Conservation (phyloP, 2,888 invertebrate species). For the Drosophila incognita region DNA sequence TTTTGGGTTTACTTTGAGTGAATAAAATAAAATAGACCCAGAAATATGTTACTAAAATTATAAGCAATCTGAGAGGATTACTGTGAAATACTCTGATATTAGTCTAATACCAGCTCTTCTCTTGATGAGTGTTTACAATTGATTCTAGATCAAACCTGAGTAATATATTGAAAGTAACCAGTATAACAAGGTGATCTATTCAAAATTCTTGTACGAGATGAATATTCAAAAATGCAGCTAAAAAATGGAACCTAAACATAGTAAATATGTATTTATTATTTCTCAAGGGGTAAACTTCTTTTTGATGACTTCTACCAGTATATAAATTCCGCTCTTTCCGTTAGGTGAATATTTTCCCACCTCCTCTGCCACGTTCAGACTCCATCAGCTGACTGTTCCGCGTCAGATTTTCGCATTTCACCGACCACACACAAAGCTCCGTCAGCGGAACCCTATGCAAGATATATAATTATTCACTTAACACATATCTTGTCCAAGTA, state of each 20-base stretch:
- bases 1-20: neutral
- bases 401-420: neutral
- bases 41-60: too few species aligned
- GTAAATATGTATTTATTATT: too few species aligned
- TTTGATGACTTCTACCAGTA: neutral
- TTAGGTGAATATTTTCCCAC: neutral
- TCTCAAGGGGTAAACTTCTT: neutral
- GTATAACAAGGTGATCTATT: too few species aligned
- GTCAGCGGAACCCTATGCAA: neutral
- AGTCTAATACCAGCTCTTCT: too few species aligned
- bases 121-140: too few species aligned
- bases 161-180: too few species aligned
- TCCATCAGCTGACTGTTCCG: neutral
- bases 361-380: neutral
- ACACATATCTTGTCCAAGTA: slow-evolving; percentile 67
- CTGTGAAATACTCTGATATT: too few species aligned
- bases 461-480: slow-evolving; percentile 72
- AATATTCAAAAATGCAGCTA: too few species aligned
- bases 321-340: neutral
- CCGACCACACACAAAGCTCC: neutral
- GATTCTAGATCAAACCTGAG: too few species aligned
- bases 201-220: too few species aligned
- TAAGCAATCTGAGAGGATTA: too few species aligned
- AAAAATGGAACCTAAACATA: too few species aligned
- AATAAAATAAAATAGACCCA: neutral